phyloP scores from a whole-genome alignment of 2,113 vertebrate genomes.

The Lagopus leucura region DNA sequence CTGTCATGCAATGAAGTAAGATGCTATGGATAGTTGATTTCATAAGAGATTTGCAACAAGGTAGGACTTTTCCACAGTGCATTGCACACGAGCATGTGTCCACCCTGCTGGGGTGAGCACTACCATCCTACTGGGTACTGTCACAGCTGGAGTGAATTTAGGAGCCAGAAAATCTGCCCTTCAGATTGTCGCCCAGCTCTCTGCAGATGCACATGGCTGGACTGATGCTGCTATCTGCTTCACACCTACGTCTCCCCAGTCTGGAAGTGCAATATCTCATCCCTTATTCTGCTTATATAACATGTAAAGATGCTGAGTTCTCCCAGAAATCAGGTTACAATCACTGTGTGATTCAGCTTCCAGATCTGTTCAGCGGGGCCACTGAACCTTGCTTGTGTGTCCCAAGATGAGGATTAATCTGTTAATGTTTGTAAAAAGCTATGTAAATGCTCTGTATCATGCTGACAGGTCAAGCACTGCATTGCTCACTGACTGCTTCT shows the following conservation, averaged over 20 bases:
- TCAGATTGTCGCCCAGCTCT: not conserved
- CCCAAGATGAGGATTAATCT: slow-evolving; percentile 64
- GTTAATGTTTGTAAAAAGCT: slow-evolving; percentile 63
- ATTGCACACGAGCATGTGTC: not conserved
- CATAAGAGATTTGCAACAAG: not conserved
- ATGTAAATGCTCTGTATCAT: slow-evolving; percentile 59
- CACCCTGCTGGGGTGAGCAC: not conserved
- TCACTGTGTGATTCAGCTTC: slow-evolving; percentile 4
- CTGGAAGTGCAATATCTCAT: not conserved
- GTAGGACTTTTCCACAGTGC: not conserved
- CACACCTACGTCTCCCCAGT: not conserved
- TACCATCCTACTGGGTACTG: not conserved
- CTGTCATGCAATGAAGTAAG: not conserved
- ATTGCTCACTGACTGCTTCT: slow-evolving; percentile 32
- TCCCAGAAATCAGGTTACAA: slow-evolving; percentile 29
- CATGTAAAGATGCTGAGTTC: not conserved
- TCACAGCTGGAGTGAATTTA: not conserved
- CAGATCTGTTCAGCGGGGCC: slow-evolving; percentile 11
- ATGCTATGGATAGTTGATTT: not conserved
- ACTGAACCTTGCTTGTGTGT: slow-evolving; percentile 54
- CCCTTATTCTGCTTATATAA: not conserved
- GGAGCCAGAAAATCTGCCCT: not conserved
- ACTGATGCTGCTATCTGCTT: not conserved
- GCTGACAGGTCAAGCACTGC: slow-evolving; percentile 45
- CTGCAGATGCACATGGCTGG: not conserved